Evolutionary conservation across 2,797 vertebrate genomes (phyloP), one percentile per base, ranked within the genome.

Genomic region (Melanotaenia boesemani): DNA sequence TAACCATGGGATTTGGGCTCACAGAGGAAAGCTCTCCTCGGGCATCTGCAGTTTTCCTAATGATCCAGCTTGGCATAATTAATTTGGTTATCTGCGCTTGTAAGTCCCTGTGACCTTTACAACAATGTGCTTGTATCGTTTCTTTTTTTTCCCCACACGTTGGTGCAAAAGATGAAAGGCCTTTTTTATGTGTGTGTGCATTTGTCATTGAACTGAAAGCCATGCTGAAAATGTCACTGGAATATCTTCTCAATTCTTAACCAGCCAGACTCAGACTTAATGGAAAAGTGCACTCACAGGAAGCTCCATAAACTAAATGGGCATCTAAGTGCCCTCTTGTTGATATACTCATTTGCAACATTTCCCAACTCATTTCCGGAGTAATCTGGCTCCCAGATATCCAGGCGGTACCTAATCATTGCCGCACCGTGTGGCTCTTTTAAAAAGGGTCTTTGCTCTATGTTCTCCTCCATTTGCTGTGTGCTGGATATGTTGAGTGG

Each of bases 31-130:
- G 54, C 81, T 76, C 63, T 81, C 82, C 80, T 86, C 82, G 78
- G 70, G 78, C 80, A 82, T 88, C 78, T 74, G 63, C 70, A 30
- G 59, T 80, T 75, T 81, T 89, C 72, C 77, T 50, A 46, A 79
- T 74, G 80, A 84, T 77, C 76, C 46, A 54, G 75, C 75, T 79
- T 65, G 69, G 88, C 91, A 93, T 93, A 92, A 94, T 94, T 93
- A 92, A 94, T 92, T 90, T 87, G 85, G 89, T 91, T 93, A 94
- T 94, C 93, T 84, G 73, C 74, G 86, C 91, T 84, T 93, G 91
- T 94, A 93, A 91, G 92, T 93, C 91, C 75, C 70, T 2, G 70
- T 91, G 94, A 95, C 95, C 95, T 95, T 95, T 91, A 86, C 89
- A 74, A 91, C 81, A 92, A 91, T 92, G 87, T 87, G 67, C 81